Base-by-base conservation (phyloP, 2,888 invertebrate genomes). In the Microctonus aethiopoides region DNA sequence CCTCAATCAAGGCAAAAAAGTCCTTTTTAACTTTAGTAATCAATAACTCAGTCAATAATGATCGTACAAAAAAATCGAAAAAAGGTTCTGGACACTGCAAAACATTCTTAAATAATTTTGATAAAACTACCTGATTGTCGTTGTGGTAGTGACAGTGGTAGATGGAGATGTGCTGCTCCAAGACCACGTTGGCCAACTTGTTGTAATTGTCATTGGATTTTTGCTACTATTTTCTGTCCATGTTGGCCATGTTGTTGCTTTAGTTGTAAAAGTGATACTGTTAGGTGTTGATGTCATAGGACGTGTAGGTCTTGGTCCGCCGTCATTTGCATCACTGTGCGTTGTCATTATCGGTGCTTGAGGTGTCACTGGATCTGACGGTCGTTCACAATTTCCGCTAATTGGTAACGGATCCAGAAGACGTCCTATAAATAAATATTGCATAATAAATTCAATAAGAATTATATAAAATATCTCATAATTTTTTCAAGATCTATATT, bases 311-410 rank as follows among this genome's bases (percentile, higher is more conserved):
- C 68, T 72, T 24, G 63, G 69, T 26, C 60, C 74, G 16, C 81
- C 81, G 60, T 83, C 85, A 71, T 90, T 90, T 62, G 90, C 89
- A 76, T 92, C 91, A 36, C 90, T 88, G 1, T 91, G 89, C 0
- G 94, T 92, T 0, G 94, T 93, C 76, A 94, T 90, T 0, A 92
- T 91, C 0, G 95, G 94, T 1, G 95, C 91, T 9, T 91, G 87
- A 0, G 95, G 95, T 0, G 95, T 95, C 10, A 91, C 89, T 0
- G 94, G 93, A 66, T 90, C 88, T 0, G 91, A 89, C 0, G 95
- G 95, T 70, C 91, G 90, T 26, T 91, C 89, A 79, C 95, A 95
- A 78, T 92, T 90, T 10, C 86, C 88, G 0, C 88, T 86, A 0
- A 87, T 80, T 0, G 89, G 88, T 2, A 90, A 89, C 2, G 89